Conservation (phyloP, 2,797 vertebrate species). For the Delichon dasypus region DNA sequence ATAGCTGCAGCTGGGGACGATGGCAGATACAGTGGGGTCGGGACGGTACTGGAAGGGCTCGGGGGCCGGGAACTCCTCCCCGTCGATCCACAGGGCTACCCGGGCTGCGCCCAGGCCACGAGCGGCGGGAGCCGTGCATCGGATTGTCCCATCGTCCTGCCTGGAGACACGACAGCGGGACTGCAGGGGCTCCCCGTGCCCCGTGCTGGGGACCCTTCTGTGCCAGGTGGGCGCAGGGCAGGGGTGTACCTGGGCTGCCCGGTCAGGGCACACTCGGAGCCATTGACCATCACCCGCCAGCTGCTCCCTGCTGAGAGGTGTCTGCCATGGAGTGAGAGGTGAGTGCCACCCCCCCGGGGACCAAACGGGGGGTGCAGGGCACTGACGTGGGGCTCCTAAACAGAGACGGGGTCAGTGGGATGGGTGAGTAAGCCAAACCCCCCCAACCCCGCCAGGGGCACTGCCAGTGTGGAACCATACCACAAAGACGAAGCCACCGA, state of each 20-base stretch:
- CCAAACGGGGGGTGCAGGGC: slow-evolving; percentile 86
- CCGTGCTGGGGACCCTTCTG: accelerated
- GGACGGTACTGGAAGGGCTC: slow-evolving; percentile 86
- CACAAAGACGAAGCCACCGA: slow-evolving; percentile 86
- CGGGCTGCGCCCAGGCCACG: background rate
- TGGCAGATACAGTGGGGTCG: slow-evolving; percentile 79
- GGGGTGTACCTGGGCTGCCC: background rate
- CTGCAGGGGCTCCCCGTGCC: accelerated
- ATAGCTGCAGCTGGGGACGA: slow-evolving; percentile 86
- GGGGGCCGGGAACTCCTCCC: slow-evolving; percentile 75
- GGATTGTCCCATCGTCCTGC: background rate
- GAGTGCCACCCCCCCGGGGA: slow-evolving; percentile 87
- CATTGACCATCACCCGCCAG: slow-evolving; percentile 84
- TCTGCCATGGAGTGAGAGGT: slow-evolving; percentile 83
- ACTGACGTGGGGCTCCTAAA: slow-evolving; percentile 84
- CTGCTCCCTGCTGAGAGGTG: slow-evolving; percentile 83
- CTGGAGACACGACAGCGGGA: background rate
- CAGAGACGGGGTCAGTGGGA: background rate
- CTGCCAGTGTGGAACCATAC: slow-evolving; percentile 57
- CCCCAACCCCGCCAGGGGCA: background rate
- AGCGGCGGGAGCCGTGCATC: slow-evolving; percentile 45
- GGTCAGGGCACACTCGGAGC: slow-evolving; percentile 78
- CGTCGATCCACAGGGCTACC: slow-evolving; percentile 82
- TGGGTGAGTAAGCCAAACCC: background rate
- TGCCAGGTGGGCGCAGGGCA: background rate